Evolutionary conservation across 2,888 invertebrate species (phyloP).

Genomic region (Gortyna flavago): DNA sequence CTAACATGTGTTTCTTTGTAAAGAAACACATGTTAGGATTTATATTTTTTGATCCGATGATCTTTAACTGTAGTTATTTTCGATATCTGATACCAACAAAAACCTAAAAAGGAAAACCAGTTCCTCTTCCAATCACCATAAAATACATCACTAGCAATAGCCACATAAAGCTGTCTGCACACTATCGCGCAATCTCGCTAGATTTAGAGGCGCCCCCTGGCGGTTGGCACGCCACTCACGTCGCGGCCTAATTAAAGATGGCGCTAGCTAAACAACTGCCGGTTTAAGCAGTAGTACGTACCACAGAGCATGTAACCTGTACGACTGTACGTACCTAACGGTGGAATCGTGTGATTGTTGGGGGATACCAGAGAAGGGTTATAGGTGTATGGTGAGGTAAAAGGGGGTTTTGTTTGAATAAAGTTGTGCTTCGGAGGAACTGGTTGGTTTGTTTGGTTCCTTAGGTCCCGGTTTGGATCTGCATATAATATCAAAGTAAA

Average conservation of each 20-base stretch:
- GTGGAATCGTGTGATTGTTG: constrained; percentile 40
- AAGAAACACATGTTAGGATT: too few species aligned
- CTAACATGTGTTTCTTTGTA: too few species aligned
- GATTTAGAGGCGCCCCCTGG: constrained; percentile 55
- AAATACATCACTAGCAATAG: constrained; percentile 46
- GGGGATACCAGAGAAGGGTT: constrained; percentile 24
- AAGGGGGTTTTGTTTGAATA: constrained; percentile 7
- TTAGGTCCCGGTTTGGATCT: background rate
- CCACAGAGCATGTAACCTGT: too few species aligned
- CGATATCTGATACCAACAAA: background rate
- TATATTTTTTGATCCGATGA: background rate
- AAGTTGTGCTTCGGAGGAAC: background rate
- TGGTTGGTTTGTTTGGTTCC: background rate
- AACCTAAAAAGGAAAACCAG: constrained; percentile 18
- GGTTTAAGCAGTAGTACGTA: constrained; percentile 46
- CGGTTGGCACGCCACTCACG: constrained; percentile 58
- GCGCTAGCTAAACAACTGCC: constrained; percentile 57
- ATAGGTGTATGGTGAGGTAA: constrained; percentile 5
- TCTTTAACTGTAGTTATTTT: background rate
- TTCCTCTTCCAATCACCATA: constrained; percentile 38
- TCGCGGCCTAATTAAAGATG: constrained; percentile 58
- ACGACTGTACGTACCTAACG: constrained; percentile 27
- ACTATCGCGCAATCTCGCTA: constrained; percentile 56
- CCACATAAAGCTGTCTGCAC: constrained; percentile 56
- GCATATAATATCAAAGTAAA: background rate